A percentile compares a stretch with the other conserved stretches of the same genome.
Evolutionary conservation across 1,140 invertebrate species (phyloP).

Genomic region (Saxidomus purpurata): DNA sequence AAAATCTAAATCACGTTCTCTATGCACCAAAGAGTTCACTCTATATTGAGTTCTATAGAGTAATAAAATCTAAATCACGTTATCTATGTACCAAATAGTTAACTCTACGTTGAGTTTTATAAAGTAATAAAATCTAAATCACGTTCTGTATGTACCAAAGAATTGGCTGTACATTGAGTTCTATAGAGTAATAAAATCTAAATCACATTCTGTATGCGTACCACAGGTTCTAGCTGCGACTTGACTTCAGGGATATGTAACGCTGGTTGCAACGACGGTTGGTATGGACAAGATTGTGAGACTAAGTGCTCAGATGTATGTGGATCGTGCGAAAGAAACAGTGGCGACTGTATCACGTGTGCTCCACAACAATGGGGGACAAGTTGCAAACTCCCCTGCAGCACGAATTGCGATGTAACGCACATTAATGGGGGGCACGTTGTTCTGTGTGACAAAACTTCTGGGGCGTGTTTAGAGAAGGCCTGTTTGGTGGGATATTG

Average conservation of each 20-base stretch:
- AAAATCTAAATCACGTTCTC: too few species aligned
- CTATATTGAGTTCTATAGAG: too few species aligned
- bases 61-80: too few species aligned
- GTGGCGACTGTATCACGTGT: conserved; percentile 38
- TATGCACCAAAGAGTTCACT: too few species aligned
- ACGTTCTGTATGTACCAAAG: too few species aligned
- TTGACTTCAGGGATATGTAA: not conserved
- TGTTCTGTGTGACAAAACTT: conserved; percentile 38
- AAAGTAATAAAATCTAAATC: too few species aligned
- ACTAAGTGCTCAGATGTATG: conserved; percentile 3
- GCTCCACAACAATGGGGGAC: conserved; percentile 17
- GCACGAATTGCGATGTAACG: conserved; percentile 14
- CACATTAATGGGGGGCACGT: too few species aligned
- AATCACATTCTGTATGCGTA: not conserved
- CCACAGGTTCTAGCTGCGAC: conserved; percentile 31
- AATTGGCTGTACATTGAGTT: too few species aligned
- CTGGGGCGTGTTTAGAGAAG: not conserved
- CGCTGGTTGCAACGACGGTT: conserved; percentile 30
- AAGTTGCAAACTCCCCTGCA: conserved; percentile 2
- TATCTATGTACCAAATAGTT: too few species aligned
- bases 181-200: too few species aligned
- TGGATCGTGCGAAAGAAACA: conserved; percentile 5
- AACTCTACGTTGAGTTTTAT: too few species aligned
- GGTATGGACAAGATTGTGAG: not conserved
- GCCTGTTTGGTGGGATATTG: conserved; percentile 36